Percentiles rank a stretch among this genome's conserved stretches.
Evolutionary conservation across 2,888 invertebrate species (phyloP).

Genomic region (Trichogramma dendrolimi): DNA sequence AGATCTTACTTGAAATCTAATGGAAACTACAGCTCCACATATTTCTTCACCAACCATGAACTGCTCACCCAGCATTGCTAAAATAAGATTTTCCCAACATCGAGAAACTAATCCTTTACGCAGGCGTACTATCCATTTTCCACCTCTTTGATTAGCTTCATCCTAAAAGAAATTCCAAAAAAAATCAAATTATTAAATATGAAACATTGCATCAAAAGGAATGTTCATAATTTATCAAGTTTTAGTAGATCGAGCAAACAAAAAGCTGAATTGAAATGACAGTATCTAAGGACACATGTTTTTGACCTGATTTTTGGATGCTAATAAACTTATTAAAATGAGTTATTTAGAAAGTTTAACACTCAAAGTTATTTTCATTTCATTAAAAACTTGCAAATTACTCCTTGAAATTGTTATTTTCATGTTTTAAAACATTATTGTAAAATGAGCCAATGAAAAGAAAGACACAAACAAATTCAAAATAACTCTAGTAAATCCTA

Average conservation of each 20-base stretch:
- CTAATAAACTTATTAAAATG: too few species aligned
- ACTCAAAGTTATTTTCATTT: too few species aligned
- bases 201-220: conserved; percentile 1
- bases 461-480: not conserved
- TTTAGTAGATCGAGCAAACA: not conserved
- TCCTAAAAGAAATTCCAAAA: conserved; percentile 56
- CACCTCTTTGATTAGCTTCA: conserved; percentile 90
- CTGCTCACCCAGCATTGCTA: conserved; percentile 98
- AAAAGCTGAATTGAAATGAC: not conserved
- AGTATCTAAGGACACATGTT: not conserved
- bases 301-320: too few species aligned
- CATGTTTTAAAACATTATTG: too few species aligned
- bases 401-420: too few species aligned
- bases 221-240: not conserved
- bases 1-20: conserved; percentile 74
- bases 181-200: not conserved
- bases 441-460: not conserved
- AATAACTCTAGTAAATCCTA: not conserved
- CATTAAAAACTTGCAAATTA: too few species aligned
- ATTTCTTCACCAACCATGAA: conserved; percentile 98
- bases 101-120: conserved; percentile 91
- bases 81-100: conserved; percentile 97
- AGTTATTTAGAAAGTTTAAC: too few species aligned
- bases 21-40: conserved; percentile 94
- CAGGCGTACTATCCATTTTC: conserved; percentile 95